A percentile compares a stretch with the other conserved stretches of the same genome.
phyloP scores from a whole-genome alignment of 2,797 vertebrate species.

The Pyrrhura leucotis region DNA sequence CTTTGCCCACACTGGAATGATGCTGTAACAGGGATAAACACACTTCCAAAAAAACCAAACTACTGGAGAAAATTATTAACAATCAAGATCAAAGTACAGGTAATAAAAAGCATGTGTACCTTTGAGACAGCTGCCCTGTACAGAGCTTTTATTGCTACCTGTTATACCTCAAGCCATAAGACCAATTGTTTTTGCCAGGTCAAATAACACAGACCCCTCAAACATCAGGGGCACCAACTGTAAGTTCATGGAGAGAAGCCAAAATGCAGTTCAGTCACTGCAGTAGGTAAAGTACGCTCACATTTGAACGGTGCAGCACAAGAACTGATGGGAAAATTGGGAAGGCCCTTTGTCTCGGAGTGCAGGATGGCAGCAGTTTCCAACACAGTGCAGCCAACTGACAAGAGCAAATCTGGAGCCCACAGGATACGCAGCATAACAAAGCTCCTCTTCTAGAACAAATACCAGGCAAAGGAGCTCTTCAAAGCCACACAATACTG shows the following conservation, averaged over 20 bases:
- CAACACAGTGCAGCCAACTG: slow-evolving; percentile 7
- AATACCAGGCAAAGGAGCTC: not conserved
- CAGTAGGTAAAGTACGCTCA: not conserved
- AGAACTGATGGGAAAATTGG: not conserved
- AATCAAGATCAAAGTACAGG: not conserved
- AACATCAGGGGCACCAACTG: not conserved
- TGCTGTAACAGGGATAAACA: not conserved
- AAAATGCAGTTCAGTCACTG: not conserved
- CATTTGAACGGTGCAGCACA: not conserved
- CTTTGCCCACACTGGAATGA: not conserved
- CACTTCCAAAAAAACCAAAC: not conserved
- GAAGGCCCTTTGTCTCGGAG: not conserved
- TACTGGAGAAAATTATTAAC: not conserved
- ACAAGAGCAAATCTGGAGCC: not conserved
- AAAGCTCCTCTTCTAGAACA: not conserved
- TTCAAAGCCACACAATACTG: not conserved
- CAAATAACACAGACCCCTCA: not conserved
- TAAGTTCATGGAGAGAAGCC: not conserved
- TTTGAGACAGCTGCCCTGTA: slow-evolving; percentile 14
- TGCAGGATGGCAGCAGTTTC: not conserved
- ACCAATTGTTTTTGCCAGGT: not conserved
- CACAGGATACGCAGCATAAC: not conserved
- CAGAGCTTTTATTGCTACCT: slow-evolving; percentile 50
- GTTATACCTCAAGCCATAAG: not conserved
- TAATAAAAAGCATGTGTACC: not conserved